Base-by-base conservation (phyloP, 2,888 invertebrate species). In the Aethes cnicana region DNA sequence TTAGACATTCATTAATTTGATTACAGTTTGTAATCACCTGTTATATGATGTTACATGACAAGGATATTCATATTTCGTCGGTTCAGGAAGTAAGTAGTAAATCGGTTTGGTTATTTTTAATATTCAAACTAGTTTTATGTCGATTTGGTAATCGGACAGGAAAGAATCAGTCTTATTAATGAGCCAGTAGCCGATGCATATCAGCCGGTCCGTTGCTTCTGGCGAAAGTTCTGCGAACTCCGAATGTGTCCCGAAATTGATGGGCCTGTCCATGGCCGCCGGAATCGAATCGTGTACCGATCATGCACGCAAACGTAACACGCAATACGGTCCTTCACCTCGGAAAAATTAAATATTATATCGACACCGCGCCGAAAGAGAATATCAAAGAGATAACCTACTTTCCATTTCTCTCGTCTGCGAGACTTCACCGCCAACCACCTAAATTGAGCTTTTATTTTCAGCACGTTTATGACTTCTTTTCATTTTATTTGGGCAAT, bases 141-240 rank as follows among this genome's bases (percentile, higher is more conserved):
- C 11, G 11, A 33, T 39, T 32, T 21, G 16, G 9, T 17, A 33
- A 39, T 4, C 20, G 11, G 26, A 28, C 33, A 53, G 28, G 28
- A 47, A 69, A 68, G 62, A 47, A 57, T 59, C 57, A 36, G 58
- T 65, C 54, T 63, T 68, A 69, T 68, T 71, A 71, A 72, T 61
- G 65, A 63, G 33, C 48, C 57, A 56, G 63, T 59, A 56, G 56
- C 56, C 63, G 81, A 84, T 82, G 73, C 77, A 72, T 77, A 83
- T 84, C 81, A 72, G 74, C 69, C 63, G 59, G 58, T 72, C 69
- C 73, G 67, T n/a, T 77, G 80, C 72, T 78, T 70, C 74, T 73
- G 81, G 86, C 77, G 83, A 87, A 87, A 88, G 84, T 87, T 85
- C 81, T 65, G 72, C 74, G 81, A 81, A 81, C 69, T 67, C 66